A percentile compares a stretch with the other conserved stretches of the same genome.
phyloP scores from a whole-genome alignment of 2,797 vertebrate species.

The Leuciscus waleckii region DNA sequence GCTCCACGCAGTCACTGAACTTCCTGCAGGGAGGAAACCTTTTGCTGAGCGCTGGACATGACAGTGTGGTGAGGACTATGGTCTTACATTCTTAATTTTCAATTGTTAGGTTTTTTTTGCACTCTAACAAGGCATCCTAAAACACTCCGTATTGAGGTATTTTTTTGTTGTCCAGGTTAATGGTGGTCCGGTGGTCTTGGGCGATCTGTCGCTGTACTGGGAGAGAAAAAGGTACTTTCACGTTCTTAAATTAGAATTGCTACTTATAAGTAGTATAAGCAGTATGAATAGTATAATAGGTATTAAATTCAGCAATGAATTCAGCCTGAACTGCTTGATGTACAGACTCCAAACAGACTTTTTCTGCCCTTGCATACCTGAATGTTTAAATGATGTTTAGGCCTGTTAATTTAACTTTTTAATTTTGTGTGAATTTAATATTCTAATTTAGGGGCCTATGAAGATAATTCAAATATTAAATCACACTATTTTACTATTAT shows the following conservation, averaged over 20 bases:
- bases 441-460: not conserved
- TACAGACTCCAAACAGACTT: not conserved
- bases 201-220: slow-evolving; percentile 66
- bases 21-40: slow-evolving; percentile 77
- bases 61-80: slow-evolving; percentile 77
- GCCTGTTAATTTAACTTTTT: not conserved
- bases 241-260: not conserved
- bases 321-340: not conserved
- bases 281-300: not conserved
- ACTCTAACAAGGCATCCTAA: not conserved
- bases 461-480: not conserved
- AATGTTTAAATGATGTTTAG: not conserved
- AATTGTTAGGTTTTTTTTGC: not conserved
- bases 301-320: not conserved
- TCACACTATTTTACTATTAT: not conserved
- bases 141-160: not conserved
- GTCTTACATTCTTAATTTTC: not conserved
- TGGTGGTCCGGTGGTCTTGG: slow-evolving; percentile 86
- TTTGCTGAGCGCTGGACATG: slow-evolving; percentile 83
- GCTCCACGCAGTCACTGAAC: slow-evolving; percentile 71
- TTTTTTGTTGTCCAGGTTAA: slow-evolving; percentile 76
- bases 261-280: not conserved
- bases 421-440: not conserved
- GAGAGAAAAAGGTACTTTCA: slow-evolving; percentile 65
- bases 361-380: not conserved